These are phyloP conservation scores for Bolinopsis microptera DNA, from an alignment of 37 sponge, comb jelly and placozoan genomes.

Conservation along the genomic window DNA sequence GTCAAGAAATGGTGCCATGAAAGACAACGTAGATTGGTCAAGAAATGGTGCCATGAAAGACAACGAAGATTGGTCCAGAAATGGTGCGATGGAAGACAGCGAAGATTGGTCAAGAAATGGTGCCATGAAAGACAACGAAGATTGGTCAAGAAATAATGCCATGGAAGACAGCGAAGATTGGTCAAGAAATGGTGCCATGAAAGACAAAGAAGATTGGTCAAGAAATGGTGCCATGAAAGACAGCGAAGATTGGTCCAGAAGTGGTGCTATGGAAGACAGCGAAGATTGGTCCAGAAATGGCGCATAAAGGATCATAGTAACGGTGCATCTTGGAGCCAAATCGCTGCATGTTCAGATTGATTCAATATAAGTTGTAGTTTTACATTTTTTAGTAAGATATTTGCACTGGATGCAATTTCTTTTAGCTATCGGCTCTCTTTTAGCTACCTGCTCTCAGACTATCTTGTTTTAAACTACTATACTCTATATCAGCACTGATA, in stretches of 20 bases:
- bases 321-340: too few relatives aligned
- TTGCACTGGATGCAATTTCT: too few relatives aligned
- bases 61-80: constrained; percentile 24
- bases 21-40: constrained; percentile 1
- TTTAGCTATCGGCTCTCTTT: too few relatives aligned
- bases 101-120: not conserved
- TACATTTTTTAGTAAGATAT: too few relatives aligned
- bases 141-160: not conserved
- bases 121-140: not conserved
- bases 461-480: too few relatives aligned
- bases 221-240: not conserved
- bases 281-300: not conserved
- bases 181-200: not conserved
- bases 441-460: too few relatives aligned
- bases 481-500: too few relatives aligned
- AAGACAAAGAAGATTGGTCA: not conserved
- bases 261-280: not conserved
- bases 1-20: not conserved
- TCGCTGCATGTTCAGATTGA: too few relatives aligned
- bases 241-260: not conserved
- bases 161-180: not conserved
- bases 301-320: too few relatives aligned
- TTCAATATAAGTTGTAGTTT: too few relatives aligned
- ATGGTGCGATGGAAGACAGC: not conserved
- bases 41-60: not conserved